Evolutionary conservation across 2,888 invertebrate species (phyloP), one percentile per base, ranked within the genome.

Genomic region (Acanthosepion lycidas): DNA sequence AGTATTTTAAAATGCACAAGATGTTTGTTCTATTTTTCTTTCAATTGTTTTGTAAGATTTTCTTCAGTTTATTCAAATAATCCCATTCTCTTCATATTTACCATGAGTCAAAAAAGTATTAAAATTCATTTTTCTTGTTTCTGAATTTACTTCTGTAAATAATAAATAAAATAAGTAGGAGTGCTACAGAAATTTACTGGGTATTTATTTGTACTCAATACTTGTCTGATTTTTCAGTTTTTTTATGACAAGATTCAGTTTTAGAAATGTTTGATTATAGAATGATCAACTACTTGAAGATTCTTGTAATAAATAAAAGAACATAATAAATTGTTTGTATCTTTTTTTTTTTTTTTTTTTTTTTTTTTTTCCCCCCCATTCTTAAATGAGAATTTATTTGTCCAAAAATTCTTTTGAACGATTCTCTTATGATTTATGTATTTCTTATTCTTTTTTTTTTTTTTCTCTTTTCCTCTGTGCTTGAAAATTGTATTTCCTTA

Each of bases 141-240:
- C 18, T 78, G 4, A 15, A 33, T 33, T 78, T n/a, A 33, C 12
- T n/a, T 78, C 23, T 78, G n/a, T n/a, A n/a, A n/a, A 15, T 78
- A 15, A n/a, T 33, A 78, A n/a, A 9, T n/a, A 59, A 59, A 55
- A 53, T 53, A 15, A 15, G 0, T 18, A 26, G 78, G 15, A 78
- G 78, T 78, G 78, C 78, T n/a, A n/a, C 78, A n/a, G n/a, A 78
- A 78, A 78, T 78, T 33, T 33, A n/a, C 78, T 78, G 78, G 78
- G 78, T 78, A 78, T 33, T 78, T 78, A 78, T 78, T 78, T 78
- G 15, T n/a, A n/a, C 12, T n/a, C n/a, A 23, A 78, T 33, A 9
- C 78, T 78, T 78, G 78, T 78, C 78, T 78, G 78, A 78, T 78
- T 78, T 59, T 33, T 78, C 78, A 78, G 33, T 33, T 12, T 78